Base-by-base conservation (phyloP, 2,888 invertebrate species). In the Diplazon laetatorius region DNA sequence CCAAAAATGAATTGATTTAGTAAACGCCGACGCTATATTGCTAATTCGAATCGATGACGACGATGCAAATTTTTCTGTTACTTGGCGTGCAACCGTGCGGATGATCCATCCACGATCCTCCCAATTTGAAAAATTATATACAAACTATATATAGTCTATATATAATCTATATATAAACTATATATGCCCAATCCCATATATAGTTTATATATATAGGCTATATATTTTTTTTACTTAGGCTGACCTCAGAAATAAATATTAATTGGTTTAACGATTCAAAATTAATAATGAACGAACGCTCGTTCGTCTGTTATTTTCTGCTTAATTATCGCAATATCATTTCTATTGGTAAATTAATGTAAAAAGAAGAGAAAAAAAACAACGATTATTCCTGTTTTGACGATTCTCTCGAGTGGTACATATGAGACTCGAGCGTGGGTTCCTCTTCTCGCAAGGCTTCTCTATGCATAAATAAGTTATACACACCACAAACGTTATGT, bases 351-450 rank as follows among this genome's bases (percentile, higher is more conserved):
- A 20, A 60, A 44, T 18, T 35, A 1, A n/a, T n/a, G n/a, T n/a
- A n/a, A n/a, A 55, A 30, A 30, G 14, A 55, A 30, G 10, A 30
- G 6, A 5, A 30, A 5, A 30, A 30, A 30, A 30, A 30, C 30
- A 5, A n/a, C 48, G 37, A 48, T 46, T 57, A 66, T 60, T 70
- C 37, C 70, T 48, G 59, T 78, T 70, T 70, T 65, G 37, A 52
- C 59, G 46, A 70, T 78, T 74, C 59, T 52, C 2, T 44, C 65
- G 44, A 73, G 57, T 46, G 48, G 50, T 70, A 18, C 12, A 18
- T 60, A 37, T 20, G 18, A 39, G 16, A 52, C 65, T 42, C 30
- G 44, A 50, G 65, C 74, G 78, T 78, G 52, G 78, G 78, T 62
- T 71, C 37, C 68, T 77, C 63, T 74, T 59, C 59, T 18, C 62